A percentile compares a stretch with the other conserved stretches of the same genome.
These are phyloP conservation scores for Gulo gulo DNA, from an alignment of 2,113 vertebrate species.

Conservation along the genomic window DNA sequence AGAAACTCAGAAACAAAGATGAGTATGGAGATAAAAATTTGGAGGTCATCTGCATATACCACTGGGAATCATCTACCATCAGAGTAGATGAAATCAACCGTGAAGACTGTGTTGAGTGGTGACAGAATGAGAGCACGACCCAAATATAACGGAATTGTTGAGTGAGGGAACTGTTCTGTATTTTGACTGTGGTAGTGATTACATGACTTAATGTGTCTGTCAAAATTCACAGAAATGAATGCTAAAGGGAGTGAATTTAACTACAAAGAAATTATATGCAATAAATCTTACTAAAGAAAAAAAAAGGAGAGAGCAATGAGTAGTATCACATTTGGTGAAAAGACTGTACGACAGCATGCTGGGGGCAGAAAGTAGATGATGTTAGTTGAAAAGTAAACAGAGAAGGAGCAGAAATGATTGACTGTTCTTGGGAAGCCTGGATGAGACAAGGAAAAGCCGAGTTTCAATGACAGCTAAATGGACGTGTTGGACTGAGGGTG, in stretches of 20 bases:
- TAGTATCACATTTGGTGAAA: background rate
- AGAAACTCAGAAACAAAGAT: background rate
- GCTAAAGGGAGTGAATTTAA: slow-evolving; percentile 13
- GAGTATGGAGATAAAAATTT: background rate
- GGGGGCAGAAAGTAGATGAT: background rate
- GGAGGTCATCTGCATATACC: background rate
- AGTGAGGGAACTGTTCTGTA: background rate
- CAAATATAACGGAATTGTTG: background rate
- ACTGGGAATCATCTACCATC: background rate
- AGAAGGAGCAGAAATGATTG: background rate
- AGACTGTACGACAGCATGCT: background rate
- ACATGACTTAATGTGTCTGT: background rate
- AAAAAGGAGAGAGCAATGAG: background rate
- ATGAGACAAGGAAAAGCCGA: background rate
- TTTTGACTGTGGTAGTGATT: background rate
- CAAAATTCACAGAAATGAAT: slow-evolving; percentile 15
- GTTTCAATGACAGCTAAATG: background rate
- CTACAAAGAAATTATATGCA: background rate
- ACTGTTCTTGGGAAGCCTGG: background rate
- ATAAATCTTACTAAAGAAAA: background rate
- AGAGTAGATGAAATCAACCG: background rate
- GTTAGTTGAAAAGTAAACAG: background rate
- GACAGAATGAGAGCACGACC: background rate
- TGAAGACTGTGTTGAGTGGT: background rate
- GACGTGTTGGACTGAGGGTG: background rate